Evolutionary conservation across 2,113 vertebrate species (phyloP), one percentile per base, ranked within the genome.

Genomic region (Charadrius vociferus): DNA sequence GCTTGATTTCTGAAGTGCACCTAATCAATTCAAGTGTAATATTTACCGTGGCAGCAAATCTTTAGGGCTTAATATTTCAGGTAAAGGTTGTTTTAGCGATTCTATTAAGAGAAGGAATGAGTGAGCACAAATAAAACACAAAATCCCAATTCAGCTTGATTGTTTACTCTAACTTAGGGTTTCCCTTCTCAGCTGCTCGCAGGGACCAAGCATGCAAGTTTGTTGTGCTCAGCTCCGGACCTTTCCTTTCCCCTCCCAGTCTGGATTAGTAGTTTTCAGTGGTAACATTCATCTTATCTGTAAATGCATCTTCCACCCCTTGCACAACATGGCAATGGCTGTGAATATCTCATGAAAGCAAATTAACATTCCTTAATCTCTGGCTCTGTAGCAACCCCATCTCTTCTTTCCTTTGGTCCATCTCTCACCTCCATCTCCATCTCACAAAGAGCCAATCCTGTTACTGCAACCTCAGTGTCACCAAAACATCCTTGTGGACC

Each of bases 1-100:
- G 61, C 56, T 94, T 93, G 82, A 95, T 96, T 93, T 93, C 84
- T 87, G 79, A 95, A 93, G 80, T 82, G 47, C 75, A 86, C 77
- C 82, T 83, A 84, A 97, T 97, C 97, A 96, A 87, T 94, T 95
- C 79, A 92, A 96, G 89, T 59, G 86, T 67, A 71, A 93, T 93
- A 93, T 95, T 95, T 85, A 95, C 66, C 29, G 9, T 79, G 91
- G 82, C 74, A 89, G 82, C 59, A 86, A 92, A 96, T 88, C 81
- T 62, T 92, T 59, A 81, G 34, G 45, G 61, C 77, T 93, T 97
- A 66, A 70, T 89, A 80, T 80, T 91, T 82, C 83, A 96, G 37
- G 71, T 77, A 58, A 86, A 87, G 58, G 34, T 78, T 96, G 59
- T 56, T 95, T 75, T 58, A 74, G 67, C 2, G 4, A 73, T 87